These are phyloP conservation scores for Monomorium pharaonis DNA, from an alignment of 1,140 invertebrate species.

Conservation along the genomic window DNA sequence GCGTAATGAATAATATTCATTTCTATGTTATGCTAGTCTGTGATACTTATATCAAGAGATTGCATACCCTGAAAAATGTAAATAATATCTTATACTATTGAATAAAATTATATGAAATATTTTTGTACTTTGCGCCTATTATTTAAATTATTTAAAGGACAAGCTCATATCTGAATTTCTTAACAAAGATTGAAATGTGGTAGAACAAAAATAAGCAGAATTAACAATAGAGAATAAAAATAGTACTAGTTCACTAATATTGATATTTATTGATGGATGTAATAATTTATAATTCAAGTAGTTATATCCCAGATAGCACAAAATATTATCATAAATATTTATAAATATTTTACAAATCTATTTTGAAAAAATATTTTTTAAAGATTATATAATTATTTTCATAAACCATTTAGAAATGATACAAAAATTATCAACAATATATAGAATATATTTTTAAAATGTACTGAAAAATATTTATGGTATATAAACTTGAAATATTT, in stretches of 20 bases:
- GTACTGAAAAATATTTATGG: too few species aligned
- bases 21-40: conserved; percentile 49
- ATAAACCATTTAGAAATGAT: too few species aligned
- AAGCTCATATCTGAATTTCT: neutral
- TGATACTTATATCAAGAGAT: conserved; percentile 38
- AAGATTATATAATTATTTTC: too few species aligned
- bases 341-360: too few species aligned
- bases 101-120: neutral
- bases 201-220: neutral
- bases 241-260: neutral
- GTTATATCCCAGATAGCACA: too few species aligned
- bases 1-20: conserved; percentile 76
- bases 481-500: too few species aligned
- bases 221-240: conserved; percentile 26
- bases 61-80: conserved; percentile 70
- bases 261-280: conserved; percentile 14
- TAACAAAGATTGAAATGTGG: conserved; percentile 3
- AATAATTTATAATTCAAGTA: conserved; percentile 29
- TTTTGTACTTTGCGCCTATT: neutral
- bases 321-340: too few species aligned
- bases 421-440: too few species aligned
- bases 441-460: too few species aligned
- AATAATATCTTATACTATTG: conserved; percentile 29
- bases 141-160: neutral
- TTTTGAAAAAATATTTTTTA: too few species aligned